Percentiles rank a stretch among this genome's conserved stretches.
Evolutionary conservation across 2,797 vertebrate genomes (phyloP).

Genomic region (Harpagifer antarcticus): DNA sequence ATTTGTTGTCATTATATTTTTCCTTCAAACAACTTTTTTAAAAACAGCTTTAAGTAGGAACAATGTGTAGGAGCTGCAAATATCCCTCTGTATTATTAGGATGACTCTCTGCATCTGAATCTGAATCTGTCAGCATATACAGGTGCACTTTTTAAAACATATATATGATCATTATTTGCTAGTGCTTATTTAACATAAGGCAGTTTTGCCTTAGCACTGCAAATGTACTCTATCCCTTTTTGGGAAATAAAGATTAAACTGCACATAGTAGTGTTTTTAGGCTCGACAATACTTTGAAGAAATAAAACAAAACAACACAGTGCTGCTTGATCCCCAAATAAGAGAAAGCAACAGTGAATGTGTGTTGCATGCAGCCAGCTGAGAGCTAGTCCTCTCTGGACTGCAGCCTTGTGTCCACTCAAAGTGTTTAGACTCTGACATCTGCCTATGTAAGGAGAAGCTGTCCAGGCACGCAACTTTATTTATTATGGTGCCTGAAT

Average conservation of each 20-base stretch:
- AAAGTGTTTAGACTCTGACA: constrained; percentile 47
- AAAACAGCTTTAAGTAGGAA: too few relatives aligned
- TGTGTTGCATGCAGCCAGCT: constrained; percentile 40
- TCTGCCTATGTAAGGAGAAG: constrained; percentile 71
- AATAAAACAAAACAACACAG: background rate
- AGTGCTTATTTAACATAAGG: background rate
- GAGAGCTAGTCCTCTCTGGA: constrained; percentile 10
- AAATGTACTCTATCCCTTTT: background rate
- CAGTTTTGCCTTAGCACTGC: background rate
- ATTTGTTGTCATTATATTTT: background rate
- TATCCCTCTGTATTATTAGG: too few relatives aligned
- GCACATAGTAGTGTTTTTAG: background rate
- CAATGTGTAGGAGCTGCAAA: too few relatives aligned
- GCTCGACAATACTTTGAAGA: constrained; percentile 4
- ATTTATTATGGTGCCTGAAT: constrained; percentile 38
- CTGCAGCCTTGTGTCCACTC: constrained; percentile 22
- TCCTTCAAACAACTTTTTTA: background rate
- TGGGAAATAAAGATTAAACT: background rate
- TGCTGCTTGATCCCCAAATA: constrained; percentile 9
- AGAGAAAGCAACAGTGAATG: constrained; percentile 11
- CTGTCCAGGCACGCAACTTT: constrained; percentile 31
- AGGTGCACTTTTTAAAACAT: too few relatives aligned
- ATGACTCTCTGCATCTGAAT: too few relatives aligned
- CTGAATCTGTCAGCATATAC: too few relatives aligned
- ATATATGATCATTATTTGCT: background rate